Evolutionary conservation across 1,140 invertebrate genomes (phyloP).

Genomic region (Drosophila watanabei): DNA sequence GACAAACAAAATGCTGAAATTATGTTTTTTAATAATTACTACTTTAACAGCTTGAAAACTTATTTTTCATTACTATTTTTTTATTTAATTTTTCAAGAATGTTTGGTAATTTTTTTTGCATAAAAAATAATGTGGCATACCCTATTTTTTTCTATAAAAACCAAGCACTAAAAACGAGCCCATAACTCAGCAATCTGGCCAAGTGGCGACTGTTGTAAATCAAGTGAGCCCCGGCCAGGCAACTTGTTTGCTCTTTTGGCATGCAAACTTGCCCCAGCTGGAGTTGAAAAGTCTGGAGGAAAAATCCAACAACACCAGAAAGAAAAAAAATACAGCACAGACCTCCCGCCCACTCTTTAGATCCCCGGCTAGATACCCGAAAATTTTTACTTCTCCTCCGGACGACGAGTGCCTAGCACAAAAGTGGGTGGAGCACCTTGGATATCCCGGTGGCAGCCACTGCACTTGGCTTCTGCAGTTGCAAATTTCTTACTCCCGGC

Average conservation of each 20-base stretch:
- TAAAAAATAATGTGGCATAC: neutral
- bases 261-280: constrained; percentile 57
- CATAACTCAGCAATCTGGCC: constrained; percentile 40
- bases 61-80: neutral
- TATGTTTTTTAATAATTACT: constrained; percentile 70
- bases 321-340: neutral
- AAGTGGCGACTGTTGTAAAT: constrained; percentile 65
- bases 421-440: constrained; percentile 57
- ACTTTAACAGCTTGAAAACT: no score
- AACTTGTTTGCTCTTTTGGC: constrained; percentile 56
- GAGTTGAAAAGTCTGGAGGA: constrained; percentile 20
- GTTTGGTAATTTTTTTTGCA: no score
- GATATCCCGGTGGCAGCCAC: constrained; percentile 63
- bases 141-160: neutral
- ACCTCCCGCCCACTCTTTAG: constrained; percentile 41
- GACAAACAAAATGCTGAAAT: constrained; percentile 71
- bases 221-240: constrained; percentile 45
- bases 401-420: constrained; percentile 32
- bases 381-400: constrained; percentile 35
- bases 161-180: constrained; percentile 18
- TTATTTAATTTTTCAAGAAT: neutral
- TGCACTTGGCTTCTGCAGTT: constrained; percentile 71
- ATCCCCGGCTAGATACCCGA: constrained; percentile 56
- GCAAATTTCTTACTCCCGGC: constrained; percentile 64
- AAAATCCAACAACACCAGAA: neutral